These are phyloP conservation scores for Orestias chungarensis DNA, from an alignment of 2,797 vertebrate species.

Conservation along the genomic window DNA sequence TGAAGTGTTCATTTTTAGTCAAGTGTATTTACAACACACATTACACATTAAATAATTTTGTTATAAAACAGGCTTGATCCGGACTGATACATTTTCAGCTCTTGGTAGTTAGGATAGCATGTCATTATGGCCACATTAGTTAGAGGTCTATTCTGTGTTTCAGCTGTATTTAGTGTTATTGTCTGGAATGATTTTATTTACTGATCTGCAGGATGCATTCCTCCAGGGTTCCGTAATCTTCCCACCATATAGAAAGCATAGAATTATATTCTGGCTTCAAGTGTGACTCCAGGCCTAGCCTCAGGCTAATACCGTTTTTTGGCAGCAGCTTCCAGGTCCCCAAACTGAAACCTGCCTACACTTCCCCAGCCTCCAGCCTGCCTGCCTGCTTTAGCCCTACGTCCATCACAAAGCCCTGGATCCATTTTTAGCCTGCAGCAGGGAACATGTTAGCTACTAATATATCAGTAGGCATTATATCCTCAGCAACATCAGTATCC, in stretches of 20 bases:
- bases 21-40: slow-evolving; percentile 1
- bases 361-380: slow-evolving; percentile 37
- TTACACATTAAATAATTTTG: slow-evolving; percentile 5
- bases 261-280: slow-evolving; percentile 59
- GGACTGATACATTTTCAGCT: slow-evolving; percentile 21
- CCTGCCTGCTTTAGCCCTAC: slow-evolving; percentile 30
- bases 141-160: slow-evolving; percentile 30
- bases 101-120: slow-evolving; percentile 36
- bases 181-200: slow-evolving; percentile 61
- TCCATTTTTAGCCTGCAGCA: slow-evolving; percentile 73
- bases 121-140: not conserved
- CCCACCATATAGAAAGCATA: slow-evolving; percentile 57
- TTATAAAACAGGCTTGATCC: slow-evolving; percentile 15
- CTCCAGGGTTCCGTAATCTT: slow-evolving; percentile 62
- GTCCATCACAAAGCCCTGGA: slow-evolving; percentile 42
- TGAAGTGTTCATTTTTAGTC: slow-evolving; percentile 20
- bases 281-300: slow-evolving; percentile 64
- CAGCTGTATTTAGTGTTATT: slow-evolving; percentile 47
- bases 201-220: slow-evolving; percentile 53
- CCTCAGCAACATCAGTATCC: slow-evolving; percentile 68
- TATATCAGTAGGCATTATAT: slow-evolving; percentile 75
- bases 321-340: slow-evolving; percentile 40
- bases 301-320: slow-evolving; percentile 65
- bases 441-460: slow-evolving; percentile 71
- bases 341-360: slow-evolving; percentile 41